These are phyloP conservation scores for Huso huso DNA, from an alignment of 2,797 vertebrate species.

Conservation along the genomic window DNA sequence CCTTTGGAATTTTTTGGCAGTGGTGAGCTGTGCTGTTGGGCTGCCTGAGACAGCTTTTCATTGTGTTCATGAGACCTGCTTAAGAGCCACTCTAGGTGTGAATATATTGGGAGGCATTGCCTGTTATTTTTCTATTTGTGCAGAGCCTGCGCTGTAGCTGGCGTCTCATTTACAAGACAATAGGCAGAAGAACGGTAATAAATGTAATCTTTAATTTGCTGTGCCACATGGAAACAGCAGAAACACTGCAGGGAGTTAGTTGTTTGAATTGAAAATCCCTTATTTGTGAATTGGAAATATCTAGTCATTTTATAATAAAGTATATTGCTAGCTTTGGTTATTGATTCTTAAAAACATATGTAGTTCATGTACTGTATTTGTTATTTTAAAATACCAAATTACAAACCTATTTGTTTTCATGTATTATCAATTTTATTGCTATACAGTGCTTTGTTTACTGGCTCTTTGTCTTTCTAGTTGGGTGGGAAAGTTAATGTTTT, in stretches of 20 bases:
- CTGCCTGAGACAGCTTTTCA: background rate
- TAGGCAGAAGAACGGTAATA: background rate
- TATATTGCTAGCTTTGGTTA: too few relatives aligned
- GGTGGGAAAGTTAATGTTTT: too few relatives aligned
- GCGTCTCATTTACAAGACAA: slow-evolving; percentile 1
- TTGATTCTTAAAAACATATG: too few relatives aligned
- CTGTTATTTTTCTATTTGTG: background rate
- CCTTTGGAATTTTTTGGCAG: background rate
- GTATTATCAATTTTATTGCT: too few relatives aligned
- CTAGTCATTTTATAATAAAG: too few relatives aligned
- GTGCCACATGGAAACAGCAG: background rate
- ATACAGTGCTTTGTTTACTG: too few relatives aligned
- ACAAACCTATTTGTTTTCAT: too few relatives aligned
- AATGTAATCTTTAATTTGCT: slow-evolving; percentile 3
- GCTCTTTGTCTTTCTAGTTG: too few relatives aligned
- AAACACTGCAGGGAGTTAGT: background rate
- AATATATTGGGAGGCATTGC: background rate
- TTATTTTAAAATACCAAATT: too few relatives aligned
- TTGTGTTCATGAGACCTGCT: slow-evolving; percentile 1
- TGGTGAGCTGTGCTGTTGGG: background rate
- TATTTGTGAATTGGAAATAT: too few relatives aligned
- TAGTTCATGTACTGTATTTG: too few relatives aligned
- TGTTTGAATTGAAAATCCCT: background rate
- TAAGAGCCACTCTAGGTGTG: background rate
- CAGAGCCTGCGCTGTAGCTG: background rate